phyloP scores from a whole-genome alignment of 2,797 vertebrate genomes.

The Oophaga sylvatica region DNA sequence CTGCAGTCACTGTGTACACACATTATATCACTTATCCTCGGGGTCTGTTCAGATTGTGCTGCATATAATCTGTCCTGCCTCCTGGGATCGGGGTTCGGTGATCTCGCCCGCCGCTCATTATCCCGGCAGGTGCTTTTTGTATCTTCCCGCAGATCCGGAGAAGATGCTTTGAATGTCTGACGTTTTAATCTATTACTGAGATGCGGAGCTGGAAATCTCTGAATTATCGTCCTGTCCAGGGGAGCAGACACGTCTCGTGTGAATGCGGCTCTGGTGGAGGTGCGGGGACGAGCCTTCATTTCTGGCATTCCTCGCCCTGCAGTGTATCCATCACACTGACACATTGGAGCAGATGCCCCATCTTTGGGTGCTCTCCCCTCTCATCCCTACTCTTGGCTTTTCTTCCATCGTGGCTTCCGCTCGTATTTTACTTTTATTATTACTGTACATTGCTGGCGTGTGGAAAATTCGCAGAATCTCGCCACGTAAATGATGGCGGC shows the following conservation, averaged over 20 bases:
- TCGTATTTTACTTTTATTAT: not conserved
- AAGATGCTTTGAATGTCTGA: not conserved
- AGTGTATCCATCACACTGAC: not conserved
- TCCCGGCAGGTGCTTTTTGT: constrained; percentile 10
- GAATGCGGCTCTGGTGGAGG: constrained; percentile 7
- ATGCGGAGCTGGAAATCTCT: not conserved
- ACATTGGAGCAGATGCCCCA: not conserved
- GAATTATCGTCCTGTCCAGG: constrained; percentile 40
- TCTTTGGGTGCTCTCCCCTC: not conserved
- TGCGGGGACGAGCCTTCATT: not conserved
- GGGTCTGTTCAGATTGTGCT: too few species aligned
- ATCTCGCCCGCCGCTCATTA: not conserved
- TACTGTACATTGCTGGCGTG: not conserved
- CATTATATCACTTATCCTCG: too few species aligned
- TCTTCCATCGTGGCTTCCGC: too few species aligned
- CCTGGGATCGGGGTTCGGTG: not conserved
- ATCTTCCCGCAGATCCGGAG: not conserved
- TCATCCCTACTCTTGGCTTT: not conserved
- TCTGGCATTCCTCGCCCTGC: not conserved
- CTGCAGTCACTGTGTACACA: too few species aligned
- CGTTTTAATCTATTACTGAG: not conserved
- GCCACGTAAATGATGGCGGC: not conserved
- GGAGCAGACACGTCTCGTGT: constrained; percentile 18
- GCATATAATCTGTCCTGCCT: not conserved
- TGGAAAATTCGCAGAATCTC: not conserved